Evolutionary conservation across 2,888 invertebrate genomes (phyloP).

Genomic region (Temnothorax rugatulus): DNA sequence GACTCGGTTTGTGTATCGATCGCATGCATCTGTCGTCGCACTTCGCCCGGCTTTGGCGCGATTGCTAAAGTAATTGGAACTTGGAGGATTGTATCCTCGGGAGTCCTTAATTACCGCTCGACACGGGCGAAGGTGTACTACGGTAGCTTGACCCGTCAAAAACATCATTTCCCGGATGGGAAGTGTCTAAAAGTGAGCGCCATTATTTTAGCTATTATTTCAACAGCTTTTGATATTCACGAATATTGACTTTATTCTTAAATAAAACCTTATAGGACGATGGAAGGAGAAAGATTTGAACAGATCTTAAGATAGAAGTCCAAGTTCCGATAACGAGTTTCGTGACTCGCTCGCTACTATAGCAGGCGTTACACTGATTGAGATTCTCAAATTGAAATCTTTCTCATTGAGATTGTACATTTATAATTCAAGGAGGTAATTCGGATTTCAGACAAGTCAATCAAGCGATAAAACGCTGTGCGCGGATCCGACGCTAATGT

Average conservation of each 20-base stretch:
- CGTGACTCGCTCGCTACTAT: not conserved
- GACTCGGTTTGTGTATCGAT: slow-evolving; percentile 60
- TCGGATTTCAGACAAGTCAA: not conserved
- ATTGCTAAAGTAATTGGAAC: slow-evolving; percentile 57
- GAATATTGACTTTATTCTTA: slow-evolving; percentile 10
- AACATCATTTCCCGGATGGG: slow-evolving; percentile 48
- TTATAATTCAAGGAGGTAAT: slow-evolving; percentile 27
- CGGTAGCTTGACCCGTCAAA: slow-evolving; percentile 76
- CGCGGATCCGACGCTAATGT: not conserved
- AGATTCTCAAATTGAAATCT: slow-evolving; percentile 10
- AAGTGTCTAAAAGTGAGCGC: not conserved
- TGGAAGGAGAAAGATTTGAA: not conserved
- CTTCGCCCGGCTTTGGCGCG: slow-evolving; percentile 47
- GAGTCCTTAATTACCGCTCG: slow-evolving; percentile 78
- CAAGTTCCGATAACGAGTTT: not conserved
- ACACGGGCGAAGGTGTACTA: slow-evolving; percentile 76
- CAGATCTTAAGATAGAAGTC: not conserved
- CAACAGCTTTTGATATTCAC: not conserved
- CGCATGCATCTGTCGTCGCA: slow-evolving; percentile 54
- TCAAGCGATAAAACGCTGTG: slow-evolving; percentile 4
- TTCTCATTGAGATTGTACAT: slow-evolving; percentile 3
- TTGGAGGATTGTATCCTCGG: slow-evolving; percentile 60
- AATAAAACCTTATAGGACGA: not conserved
- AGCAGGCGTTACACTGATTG: not conserved
- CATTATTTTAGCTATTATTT: not conserved